phyloP scores from a whole-genome alignment of 2,113 vertebrate species.

The Dermatemys mawii region DNA sequence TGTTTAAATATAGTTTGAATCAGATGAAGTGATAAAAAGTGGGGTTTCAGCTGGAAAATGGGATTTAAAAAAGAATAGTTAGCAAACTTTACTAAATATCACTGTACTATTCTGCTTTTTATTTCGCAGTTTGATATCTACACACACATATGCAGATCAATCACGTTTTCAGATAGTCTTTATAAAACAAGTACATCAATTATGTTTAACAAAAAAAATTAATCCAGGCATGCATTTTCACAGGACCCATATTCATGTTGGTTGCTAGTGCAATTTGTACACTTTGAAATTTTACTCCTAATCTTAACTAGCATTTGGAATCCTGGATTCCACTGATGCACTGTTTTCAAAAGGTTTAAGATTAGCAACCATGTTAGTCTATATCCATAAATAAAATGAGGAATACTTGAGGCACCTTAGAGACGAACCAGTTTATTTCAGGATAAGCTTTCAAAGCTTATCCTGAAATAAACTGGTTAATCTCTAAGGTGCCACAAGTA shows the following conservation, averaged over 20 bases:
- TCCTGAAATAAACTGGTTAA: too few species aligned
- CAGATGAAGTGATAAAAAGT: not conserved
- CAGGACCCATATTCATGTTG: not conserved
- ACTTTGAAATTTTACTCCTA: not conserved
- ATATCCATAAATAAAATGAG: too few species aligned
- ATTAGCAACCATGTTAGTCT: too few species aligned
- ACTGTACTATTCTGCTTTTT: not conserved
- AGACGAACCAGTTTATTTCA: too few species aligned
- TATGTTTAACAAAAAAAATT: not conserved
- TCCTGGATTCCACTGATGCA: not conserved
- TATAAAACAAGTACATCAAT: not conserved
- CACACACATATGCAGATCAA: not conserved
- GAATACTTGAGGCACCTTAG: too few species aligned
- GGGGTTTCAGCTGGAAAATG: not conserved
- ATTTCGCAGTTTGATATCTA: not conserved
- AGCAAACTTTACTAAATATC: not conserved
- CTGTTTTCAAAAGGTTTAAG: not conserved
- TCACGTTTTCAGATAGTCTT: not conserved
- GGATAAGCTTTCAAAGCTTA: too few species aligned
- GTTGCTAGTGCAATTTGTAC: not conserved
- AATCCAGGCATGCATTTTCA: not conserved
- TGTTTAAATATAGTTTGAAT: not conserved
- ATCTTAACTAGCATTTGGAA: not conserved
- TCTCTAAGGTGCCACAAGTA: too few species aligned
- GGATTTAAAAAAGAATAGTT: not conserved